Evolutionary conservation across 2,888 invertebrate genomes (phyloP), one percentile per base, ranked within the genome.

Genomic region (Sarcophaga caerulescens): DNA sequence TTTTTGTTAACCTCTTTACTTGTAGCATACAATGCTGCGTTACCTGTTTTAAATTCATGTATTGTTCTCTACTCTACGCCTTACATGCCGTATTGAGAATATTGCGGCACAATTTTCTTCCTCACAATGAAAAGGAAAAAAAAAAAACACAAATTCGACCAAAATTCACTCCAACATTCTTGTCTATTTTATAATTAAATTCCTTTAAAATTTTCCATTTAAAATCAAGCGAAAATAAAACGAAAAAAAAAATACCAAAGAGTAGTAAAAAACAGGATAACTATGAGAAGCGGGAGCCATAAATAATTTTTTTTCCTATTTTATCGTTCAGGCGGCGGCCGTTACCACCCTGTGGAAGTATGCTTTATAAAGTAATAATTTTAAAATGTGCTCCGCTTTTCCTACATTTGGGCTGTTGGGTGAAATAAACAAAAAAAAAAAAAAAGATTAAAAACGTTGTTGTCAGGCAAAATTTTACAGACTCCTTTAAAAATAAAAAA

Each of bases 291-390:
- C 52, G 17, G 17, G 52, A 52, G 52, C 68, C 81, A 81, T 85
- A 84, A 84, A 84, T 85, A 68, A 80, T 77, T 81, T 78, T 69
- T 63, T 63, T 44, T 74, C 74, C 77, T 75, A 0, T 8, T 35
- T 35, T 35, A 35, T 35, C 35, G 10, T 78, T 74, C 3, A 52
- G 79, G 70, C 47, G 63, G 71, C 65, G 59, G 21, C 77, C 65
- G 47, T 62, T 75, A 62, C 69, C 60, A 76, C 66, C 71, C 71
- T 89, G 87, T 88, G 88, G 85, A 90, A 88, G 90, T 91, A 90
- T 81, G 81, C 70, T 81, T 65, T 76, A 76, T 59, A 76, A 82
- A 82, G 60, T 73, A 77, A 82, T 82, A 82, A 82, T 82, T 82
- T 82, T 82, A 82, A 82, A 82, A 82, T 82, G 77, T 73, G 77